phyloP scores from a whole-genome alignment of 2,888 invertebrate species.

The Nebria salina region DNA sequence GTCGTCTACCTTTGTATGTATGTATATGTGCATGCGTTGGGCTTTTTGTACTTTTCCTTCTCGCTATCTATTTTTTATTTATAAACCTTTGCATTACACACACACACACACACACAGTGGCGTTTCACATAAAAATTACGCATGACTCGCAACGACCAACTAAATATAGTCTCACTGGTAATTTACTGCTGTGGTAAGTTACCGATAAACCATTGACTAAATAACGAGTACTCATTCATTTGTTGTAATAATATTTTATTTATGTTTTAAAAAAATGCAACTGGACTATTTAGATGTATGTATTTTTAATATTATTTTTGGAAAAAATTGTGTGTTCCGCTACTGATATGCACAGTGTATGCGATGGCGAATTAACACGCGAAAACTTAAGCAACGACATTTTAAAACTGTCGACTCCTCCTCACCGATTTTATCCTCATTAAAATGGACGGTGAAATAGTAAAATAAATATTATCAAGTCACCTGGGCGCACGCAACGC shows the following conservation, averaged over 20 bases:
- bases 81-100: too few relatives aligned
- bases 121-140: too few relatives aligned
- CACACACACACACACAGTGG: too few relatives aligned
- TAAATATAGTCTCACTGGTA: too few relatives aligned
- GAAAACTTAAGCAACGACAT: background rate
- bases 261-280: too few relatives aligned
- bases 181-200: too few relatives aligned
- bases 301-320: background rate
- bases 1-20: background rate
- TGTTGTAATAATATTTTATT: too few relatives aligned
- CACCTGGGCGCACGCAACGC: background rate
- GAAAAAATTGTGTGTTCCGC: background rate
- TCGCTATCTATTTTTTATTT: background rate
- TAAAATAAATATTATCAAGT: conserved; percentile 39
- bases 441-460: conserved; percentile 44
- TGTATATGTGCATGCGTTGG: background rate
- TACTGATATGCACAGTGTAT: background rate
- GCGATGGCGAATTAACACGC: background rate
- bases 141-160: too few relatives aligned
- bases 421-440: conserved; percentile 38
- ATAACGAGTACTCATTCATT: too few relatives aligned
- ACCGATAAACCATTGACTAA: too few relatives aligned
- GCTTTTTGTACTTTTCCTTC: background rate
- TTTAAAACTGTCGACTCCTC: background rate
- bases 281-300: background rate